Conservation (phyloP, 2,888 invertebrate species). For the Rapana venosa region DNA sequence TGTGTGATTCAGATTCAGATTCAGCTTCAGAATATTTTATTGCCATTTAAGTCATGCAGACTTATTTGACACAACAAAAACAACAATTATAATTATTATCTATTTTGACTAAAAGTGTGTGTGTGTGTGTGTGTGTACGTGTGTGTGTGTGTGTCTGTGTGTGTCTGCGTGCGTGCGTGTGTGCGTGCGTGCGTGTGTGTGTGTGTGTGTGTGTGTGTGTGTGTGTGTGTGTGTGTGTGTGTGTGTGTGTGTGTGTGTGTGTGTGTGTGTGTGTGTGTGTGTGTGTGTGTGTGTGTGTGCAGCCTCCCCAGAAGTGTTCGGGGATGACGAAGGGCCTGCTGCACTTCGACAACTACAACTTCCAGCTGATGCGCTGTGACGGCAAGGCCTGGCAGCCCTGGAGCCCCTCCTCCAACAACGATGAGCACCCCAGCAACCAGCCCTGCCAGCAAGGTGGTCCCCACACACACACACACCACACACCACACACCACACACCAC, state of each 20-base stretch:
- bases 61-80: too few relatives aligned
- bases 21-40: too few relatives aligned
- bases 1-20: too few relatives aligned
- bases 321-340: slow-evolving; percentile 70
- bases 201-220: background rate
- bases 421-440: slow-evolving; percentile 59
- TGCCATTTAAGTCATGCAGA: too few relatives aligned
- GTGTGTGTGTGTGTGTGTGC: slow-evolving; percentile 10
- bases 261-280: background rate
- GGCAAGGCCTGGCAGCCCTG: slow-evolving; percentile 72
- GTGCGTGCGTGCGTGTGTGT: background rate
- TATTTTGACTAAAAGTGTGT: too few relatives aligned
- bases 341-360: slow-evolving; percentile 70
- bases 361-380: slow-evolving; percentile 74
- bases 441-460: slow-evolving; percentile 63
- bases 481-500: background rate
- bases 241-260: background rate
- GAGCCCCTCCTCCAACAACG: slow-evolving; percentile 64
- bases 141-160: background rate
- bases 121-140: background rate
- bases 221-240: background rate
- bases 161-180: background rate
- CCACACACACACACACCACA: background rate
- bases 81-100: too few relatives aligned
- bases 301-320: slow-evolving; percentile 72